These are phyloP conservation scores for Tachuris rubrigastra DNA, from an alignment of 2,113 vertebrate species.

Conservation along the genomic window DNA sequence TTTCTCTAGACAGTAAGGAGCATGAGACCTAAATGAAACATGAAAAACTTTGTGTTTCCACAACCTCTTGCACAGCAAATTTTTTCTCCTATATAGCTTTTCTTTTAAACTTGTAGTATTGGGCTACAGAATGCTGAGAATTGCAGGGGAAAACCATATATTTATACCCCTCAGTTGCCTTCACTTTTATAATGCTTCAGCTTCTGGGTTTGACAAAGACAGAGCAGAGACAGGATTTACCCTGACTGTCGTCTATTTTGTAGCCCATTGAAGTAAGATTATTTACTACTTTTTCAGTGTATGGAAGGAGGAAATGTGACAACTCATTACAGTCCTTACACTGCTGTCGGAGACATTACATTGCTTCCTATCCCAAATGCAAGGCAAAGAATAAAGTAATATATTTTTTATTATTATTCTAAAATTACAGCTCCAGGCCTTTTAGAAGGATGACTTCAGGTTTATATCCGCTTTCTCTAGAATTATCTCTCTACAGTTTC, in stretches of 20 bases:
- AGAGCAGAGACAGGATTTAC: not conserved
- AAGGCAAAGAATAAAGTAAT: not conserved
- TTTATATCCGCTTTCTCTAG: not conserved
- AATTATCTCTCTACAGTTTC: not conserved
- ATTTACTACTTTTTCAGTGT: not conserved
- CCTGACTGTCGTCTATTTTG: not conserved
- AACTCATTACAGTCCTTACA: not conserved
- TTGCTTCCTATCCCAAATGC: fast-evolving
- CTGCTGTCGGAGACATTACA: not conserved
- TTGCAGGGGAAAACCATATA: not conserved
- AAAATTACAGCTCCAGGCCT: not conserved
- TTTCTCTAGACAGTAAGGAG: not conserved
- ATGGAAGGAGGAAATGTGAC: not conserved
- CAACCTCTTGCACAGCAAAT: not conserved
- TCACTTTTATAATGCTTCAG: not conserved
- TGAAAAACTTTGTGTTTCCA: not conserved
- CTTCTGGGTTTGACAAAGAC: not conserved
- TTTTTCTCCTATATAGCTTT: not conserved
- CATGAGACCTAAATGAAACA: not conserved
- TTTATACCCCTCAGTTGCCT: fast-evolving
- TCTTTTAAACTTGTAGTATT: not conserved
- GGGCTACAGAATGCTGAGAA: not conserved
- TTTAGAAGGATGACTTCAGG: not conserved
- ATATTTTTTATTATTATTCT: not conserved
- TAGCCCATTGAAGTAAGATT: not conserved